Evolutionary conservation across 2,888 invertebrate species (phyloP).

Genomic region (Amphipoea lucens): DNA sequence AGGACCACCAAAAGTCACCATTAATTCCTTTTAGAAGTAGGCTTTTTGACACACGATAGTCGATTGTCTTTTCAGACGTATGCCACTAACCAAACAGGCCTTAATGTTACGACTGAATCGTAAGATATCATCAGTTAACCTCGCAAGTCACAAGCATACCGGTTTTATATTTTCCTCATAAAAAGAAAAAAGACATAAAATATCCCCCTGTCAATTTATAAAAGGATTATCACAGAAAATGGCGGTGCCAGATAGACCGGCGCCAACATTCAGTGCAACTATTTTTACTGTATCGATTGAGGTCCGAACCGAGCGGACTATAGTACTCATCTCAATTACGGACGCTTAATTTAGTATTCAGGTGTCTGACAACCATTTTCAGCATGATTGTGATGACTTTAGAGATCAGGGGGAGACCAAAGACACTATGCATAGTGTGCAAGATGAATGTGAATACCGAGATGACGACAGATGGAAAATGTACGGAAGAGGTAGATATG

Average conservation of each 20-base stretch:
- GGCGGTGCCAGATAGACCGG: constrained; percentile 30
- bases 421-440: not conserved
- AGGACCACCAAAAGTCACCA: not conserved
- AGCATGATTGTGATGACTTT: constrained; percentile 7
- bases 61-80: not conserved
- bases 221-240: constrained; percentile 37
- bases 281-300: constrained; percentile 57
- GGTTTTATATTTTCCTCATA: constrained; percentile 11
- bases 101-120: not conserved
- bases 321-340: constrained; percentile 6
- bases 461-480: not conserved
- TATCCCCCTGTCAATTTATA: constrained; percentile 31
- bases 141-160: constrained; percentile 49
- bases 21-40: not conserved
- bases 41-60: not conserved
- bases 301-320: constrained; percentile 21
- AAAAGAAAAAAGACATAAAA: constrained; percentile 8
- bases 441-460: not conserved
- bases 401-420: not conserved
- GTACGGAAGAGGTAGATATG: not conserved
- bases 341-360: not conserved
- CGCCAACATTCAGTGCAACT: constrained; percentile 39
- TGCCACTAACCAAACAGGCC: not conserved
- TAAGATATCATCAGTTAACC: not conserved
- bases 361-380: constrained; percentile 5